Evolutionary conservation across 2,113 vertebrate genomes (phyloP).

Genomic region (Chinchilla lanigera): DNA sequence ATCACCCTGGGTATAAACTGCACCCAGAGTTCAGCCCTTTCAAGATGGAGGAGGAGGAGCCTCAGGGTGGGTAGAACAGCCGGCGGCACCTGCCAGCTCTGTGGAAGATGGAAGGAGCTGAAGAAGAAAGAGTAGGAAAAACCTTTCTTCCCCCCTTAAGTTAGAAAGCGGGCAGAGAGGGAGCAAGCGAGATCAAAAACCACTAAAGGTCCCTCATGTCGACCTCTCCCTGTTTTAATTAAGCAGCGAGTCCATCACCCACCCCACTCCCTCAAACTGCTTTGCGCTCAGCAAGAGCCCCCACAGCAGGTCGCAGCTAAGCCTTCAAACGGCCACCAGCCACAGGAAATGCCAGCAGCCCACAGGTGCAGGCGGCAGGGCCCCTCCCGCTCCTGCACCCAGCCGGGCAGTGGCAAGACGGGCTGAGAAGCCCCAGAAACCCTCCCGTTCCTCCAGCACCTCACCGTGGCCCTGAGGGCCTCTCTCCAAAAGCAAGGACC

Average conservation of each 20-base stretch:
- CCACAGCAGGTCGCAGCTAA: conserved; percentile 57
- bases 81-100: not conserved
- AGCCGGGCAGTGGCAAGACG: not conserved
- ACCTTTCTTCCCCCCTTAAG: not conserved
- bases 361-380: conserved; percentile 48
- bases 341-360: conserved; percentile 73
- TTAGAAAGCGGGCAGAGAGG: conserved; percentile 46
- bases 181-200: conserved; percentile 58
- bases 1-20: not conserved
- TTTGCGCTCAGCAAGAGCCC: conserved; percentile 71
- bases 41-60: not conserved
- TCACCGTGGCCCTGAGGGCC: fast-evolving
- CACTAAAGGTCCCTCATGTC: conserved; percentile 63
- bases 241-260: conserved; percentile 53
- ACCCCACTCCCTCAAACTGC: conserved; percentile 46
- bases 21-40: conserved; percentile 29
- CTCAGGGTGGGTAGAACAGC: not conserved
- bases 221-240: conserved; percentile 78
- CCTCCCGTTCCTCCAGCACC: not conserved
- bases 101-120: not conserved
- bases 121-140: conserved; percentile 59
- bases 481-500: fast-evolving
- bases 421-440: not conserved
- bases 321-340: conserved; percentile 72
- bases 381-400: not conserved